Evolutionary conservation across 1,140 invertebrate genomes (phyloP).

Genomic region (Protaetia brevitarsis): DNA sequence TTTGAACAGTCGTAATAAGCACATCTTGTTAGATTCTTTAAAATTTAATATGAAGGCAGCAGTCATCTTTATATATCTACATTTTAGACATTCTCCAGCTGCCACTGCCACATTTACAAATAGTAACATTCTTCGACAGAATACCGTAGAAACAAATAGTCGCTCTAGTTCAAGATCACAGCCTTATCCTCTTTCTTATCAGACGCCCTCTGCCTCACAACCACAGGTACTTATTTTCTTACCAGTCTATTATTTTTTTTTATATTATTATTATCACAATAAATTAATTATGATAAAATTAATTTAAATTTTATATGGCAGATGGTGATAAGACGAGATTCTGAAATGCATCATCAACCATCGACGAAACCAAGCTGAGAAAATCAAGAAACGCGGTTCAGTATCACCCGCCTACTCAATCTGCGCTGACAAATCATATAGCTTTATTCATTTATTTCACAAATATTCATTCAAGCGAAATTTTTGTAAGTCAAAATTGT

Average conservation of each 20-base stretch:
- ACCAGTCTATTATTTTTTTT: conserved; percentile 24
- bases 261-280: not conserved
- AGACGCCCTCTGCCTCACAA: conserved; percentile 31
- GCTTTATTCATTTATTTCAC: not conserved
- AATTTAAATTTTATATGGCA: conserved; percentile 20
- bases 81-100: conserved; percentile 45
- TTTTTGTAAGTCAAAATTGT: conserved; percentile 9
- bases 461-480: not conserved
- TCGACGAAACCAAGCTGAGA: conserved; percentile 44
- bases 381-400: conserved; percentile 30
- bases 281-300: not conserved
- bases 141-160: conserved; percentile 37
- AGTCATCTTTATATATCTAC: conserved; percentile 44
- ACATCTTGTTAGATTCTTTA: not conserved
- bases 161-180: conserved; percentile 40
- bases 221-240: conserved; percentile 39
- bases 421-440: conserved; percentile 37
- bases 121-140: conserved; percentile 42
- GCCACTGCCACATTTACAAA: conserved; percentile 37
- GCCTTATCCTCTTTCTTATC: conserved; percentile 31
- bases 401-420: conserved; percentile 34
- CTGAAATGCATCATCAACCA: conserved; percentile 37
- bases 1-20: too few relatives aligned
- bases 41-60: not conserved
- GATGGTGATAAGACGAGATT: conserved; percentile 46